Percentiles rank a stretch among this genome's conserved stretches.
Evolutionary conservation across 2,888 invertebrate genomes (phyloP).

Genomic region (Drosophila fungiperda): DNA sequence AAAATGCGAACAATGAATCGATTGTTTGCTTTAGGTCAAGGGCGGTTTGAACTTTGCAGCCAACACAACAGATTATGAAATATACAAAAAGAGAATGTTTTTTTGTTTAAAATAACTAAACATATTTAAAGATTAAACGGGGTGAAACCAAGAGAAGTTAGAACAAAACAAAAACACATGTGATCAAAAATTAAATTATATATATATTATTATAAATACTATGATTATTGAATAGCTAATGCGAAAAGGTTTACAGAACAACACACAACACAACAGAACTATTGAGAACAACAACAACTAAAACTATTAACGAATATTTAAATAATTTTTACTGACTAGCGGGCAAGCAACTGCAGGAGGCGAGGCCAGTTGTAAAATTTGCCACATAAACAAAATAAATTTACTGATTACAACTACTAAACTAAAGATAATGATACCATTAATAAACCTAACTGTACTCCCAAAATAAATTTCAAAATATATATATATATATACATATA

Average conservation of each 20-base stretch:
- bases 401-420: slow-evolving; percentile 45
- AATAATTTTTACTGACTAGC: slow-evolving; percentile 50
- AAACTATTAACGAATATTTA: slow-evolving; percentile 33
- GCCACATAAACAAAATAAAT: slow-evolving; percentile 34
- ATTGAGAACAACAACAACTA: slow-evolving; percentile 16
- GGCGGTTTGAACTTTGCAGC: too few species aligned
- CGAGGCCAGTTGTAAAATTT: slow-evolving; percentile 45
- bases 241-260: slow-evolving; percentile 44
- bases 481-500: slow-evolving; percentile 2
- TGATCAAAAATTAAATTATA: slow-evolving; percentile 75
- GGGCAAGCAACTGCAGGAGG: slow-evolving; percentile 18
- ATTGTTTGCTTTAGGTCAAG: slow-evolving; percentile 20
- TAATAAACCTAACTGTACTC: slow-evolving; percentile 56
- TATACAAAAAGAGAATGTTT: slow-evolving; percentile 4
- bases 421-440: slow-evolving; percentile 39
- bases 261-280: slow-evolving; percentile 34
- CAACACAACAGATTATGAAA: background rate
- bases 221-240: slow-evolving; percentile 60
- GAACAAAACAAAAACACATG: slow-evolving; percentile 65
- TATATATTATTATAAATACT: slow-evolving; percentile 50
- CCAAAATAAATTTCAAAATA: slow-evolving; percentile 43
- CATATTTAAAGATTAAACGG: slow-evolving; percentile 39
- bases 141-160: slow-evolving; percentile 47
- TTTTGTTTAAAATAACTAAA: slow-evolving; percentile 27
- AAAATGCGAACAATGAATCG: slow-evolving; percentile 21